Evolutionary conservation across 2,113 vertebrate species (phyloP).

Genomic region (Brachypodius melanocephalos): DNA sequence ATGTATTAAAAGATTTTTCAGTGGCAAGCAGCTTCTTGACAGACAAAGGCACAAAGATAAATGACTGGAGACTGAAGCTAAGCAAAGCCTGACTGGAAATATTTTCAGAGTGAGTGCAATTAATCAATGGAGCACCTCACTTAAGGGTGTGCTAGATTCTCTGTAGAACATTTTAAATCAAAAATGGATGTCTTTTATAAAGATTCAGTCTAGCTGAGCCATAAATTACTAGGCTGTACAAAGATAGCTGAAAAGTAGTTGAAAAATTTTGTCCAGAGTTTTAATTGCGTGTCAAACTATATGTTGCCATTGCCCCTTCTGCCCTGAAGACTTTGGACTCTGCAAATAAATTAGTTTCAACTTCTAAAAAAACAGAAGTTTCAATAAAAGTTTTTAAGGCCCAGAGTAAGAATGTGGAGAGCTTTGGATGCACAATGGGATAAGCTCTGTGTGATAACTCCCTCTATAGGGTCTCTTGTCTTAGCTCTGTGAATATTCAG

Average conservation of each 20-base stretch:
- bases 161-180: conserved; percentile 30
- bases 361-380: background rate
- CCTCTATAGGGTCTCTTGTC: background rate
- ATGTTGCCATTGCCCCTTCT: background rate
- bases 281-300: conserved; percentile 14
- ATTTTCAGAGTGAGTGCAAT: conserved; percentile 22
- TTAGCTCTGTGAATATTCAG: background rate
- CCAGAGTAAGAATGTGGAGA: background rate
- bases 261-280: background rate
- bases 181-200: conserved; percentile 8
- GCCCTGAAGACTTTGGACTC: background rate
- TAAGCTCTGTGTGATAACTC: background rate
- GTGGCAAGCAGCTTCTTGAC: background rate
- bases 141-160: conserved; percentile 4
- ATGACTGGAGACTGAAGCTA: conserved; percentile 24
- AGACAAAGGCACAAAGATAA: conserved; percentile 36
- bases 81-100: conserved; percentile 40
- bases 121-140: conserved; percentile 50
- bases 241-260: background rate
- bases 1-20: conserved; percentile 25
- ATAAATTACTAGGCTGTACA: conserved; percentile 12
- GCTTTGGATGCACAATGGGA: background rate
- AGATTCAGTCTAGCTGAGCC: background rate
- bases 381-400: background rate
- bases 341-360: background rate